Base-by-base conservation (phyloP, 2,797 vertebrate genomes). In the Hoplostethus atlanticus region DNA sequence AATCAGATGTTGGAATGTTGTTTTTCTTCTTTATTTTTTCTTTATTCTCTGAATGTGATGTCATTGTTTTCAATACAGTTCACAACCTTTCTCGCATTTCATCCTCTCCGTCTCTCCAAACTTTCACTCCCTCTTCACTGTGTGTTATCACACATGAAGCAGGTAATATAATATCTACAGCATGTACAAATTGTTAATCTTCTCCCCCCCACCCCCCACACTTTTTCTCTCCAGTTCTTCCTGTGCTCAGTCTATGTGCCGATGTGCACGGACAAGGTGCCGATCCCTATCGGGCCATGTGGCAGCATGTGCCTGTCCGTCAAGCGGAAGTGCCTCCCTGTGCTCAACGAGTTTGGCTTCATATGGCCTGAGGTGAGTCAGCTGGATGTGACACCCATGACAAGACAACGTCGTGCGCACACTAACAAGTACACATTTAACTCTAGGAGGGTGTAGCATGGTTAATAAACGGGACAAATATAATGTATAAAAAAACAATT, bases 251-350 rank as follows among this genome's bases (percentile, higher is more conserved):
- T 99, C 58, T 99, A 99, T 42, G 97, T 99, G 72, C 98, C 98
- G 0, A 98, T 99, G 98, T 99, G 98, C 94, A 99, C 98, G 0
- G 98, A 99, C 93, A 99, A 99, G 93, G 97, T 99, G 66, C 96
- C 97, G 78, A 97, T 97, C 91, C 97, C 97, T 16, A 99, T 99
- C 1, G 98, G 98, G 21, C 98, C 98, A 0, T 99, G 98, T 0
- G 96, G 97, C 0, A 98, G 98, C 91, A 99, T 99, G 98, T 99
- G 98, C 66, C 94, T 97, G 50, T 98, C 98, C 0, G 97, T 99
- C 81, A 98, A 99, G 89, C 95, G 94, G 71, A 96, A 97, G 72
- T 99, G 98, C 50, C 96, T 99, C 78, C 98, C 98, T 0, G 98
- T 99, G 66, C 93, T 99, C 30, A 96, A 96, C 16, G 98, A 99